Evolutionary conservation across 30 jellyfish, hydroid and myxozoan genomes (phyloP).

Genomic region (Turritopsis rubra): DNA sequence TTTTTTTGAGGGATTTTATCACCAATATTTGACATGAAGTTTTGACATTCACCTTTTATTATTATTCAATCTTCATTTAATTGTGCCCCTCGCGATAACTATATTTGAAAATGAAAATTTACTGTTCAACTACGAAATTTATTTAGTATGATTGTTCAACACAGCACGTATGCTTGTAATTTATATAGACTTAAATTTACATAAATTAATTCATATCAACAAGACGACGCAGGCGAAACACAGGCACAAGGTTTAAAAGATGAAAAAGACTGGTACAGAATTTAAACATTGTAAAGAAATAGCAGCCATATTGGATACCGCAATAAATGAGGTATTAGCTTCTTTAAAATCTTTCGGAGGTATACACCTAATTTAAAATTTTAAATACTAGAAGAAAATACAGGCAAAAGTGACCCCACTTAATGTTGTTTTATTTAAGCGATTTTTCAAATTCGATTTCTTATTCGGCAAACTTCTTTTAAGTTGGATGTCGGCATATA

Average conservation of each 20-base stretch:
- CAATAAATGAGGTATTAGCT: background rate
- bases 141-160: background rate
- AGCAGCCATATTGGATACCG: background rate
- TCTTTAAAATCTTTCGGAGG: background rate
- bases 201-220: background rate
- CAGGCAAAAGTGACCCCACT: background rate
- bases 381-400: background rate
- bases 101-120: too few relatives aligned
- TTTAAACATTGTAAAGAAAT: background rate
- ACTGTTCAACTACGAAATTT: too few relatives aligned
- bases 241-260: background rate
- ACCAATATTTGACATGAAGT: too few relatives aligned
- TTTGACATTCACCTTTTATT: too few relatives aligned
- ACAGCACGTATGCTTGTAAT: background rate
- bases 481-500: constrained; percentile 32
- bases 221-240: background rate
- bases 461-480: background rate
- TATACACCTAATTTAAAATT: too few relatives aligned
- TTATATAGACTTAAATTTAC: background rate
- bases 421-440: background rate
- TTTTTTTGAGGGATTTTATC: too few relatives aligned
- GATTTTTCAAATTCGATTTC: background rate
- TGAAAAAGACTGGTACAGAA: background rate
- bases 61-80: too few relatives aligned
- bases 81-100: too few relatives aligned